Conservation (phyloP, 2,797 vertebrate genomes). For the Syngnathus acus region DNA sequence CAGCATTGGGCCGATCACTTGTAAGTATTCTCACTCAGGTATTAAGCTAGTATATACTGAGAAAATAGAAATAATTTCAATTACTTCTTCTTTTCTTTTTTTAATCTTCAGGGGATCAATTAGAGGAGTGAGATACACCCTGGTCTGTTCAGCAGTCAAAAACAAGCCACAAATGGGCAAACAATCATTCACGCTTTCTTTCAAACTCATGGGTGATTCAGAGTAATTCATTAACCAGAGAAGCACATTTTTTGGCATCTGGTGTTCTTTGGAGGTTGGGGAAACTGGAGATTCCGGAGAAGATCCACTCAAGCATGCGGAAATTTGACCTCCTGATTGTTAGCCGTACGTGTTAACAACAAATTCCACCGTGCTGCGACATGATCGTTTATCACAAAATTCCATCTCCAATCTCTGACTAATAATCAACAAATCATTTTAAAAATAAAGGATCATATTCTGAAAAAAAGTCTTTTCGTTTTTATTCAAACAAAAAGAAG, state of each 20-base stretch:
- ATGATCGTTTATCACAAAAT: neutral
- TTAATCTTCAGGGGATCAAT: conserved; percentile 27
- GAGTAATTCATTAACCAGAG: neutral
- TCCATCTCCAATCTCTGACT: neutral
- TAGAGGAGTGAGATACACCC: neutral
- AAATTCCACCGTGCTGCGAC: neutral
- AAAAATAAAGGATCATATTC: neutral
- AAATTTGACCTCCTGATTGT: neutral
- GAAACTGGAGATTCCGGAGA: neutral
- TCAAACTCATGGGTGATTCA: neutral
- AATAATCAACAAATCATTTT: neutral
- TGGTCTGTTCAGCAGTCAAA: neutral
- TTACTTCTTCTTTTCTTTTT: conserved; percentile 8
- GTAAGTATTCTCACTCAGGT: conserved; percentile 24
- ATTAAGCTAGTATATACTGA: neutral
- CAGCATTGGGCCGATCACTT: conserved; percentile 48
- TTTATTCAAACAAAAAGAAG: neutral
- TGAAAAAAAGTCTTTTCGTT: neutral
- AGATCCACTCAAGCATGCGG: neutral
- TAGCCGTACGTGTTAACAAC: neutral
- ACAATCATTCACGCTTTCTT: neutral
- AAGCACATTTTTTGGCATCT: neutral
- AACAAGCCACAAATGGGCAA: neutral
- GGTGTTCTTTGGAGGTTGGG: neutral
- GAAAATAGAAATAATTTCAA: conserved; percentile 2